Conservation (phyloP, 2,113 vertebrate species). For the Saiga tatarica region DNA sequence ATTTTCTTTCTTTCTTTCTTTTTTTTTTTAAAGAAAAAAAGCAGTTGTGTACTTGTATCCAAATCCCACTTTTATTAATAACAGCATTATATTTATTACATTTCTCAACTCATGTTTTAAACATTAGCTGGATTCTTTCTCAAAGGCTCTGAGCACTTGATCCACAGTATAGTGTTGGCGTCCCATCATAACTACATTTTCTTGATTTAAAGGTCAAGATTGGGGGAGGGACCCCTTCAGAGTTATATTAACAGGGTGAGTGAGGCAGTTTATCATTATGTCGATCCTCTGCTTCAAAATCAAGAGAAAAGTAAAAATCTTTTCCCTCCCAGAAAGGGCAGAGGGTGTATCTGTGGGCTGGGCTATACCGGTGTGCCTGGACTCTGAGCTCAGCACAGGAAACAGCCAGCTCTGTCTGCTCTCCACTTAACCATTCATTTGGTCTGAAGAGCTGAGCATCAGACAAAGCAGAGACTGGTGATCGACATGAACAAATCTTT, state of each 20-base stretch:
- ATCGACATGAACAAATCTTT: neutral
- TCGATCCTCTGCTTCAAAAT: neutral
- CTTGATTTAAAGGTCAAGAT: neutral
- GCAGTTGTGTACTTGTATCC: neutral
- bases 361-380: too few relatives aligned
- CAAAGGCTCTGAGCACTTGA: neutral
- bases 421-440: neutral
- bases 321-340: neutral
- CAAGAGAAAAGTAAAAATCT: neutral
- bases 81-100: too few relatives aligned
- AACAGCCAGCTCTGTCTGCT: too few relatives aligned
- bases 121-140: neutral
- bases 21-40: neutral
- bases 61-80: constrained; percentile 48
- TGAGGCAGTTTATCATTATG: neutral
- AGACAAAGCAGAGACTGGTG: neutral
- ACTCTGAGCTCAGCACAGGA: neutral
- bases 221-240: neutral
- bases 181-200: neutral
- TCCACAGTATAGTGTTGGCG: neutral
- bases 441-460: neutral
- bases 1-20: neutral
- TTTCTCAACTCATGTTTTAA: too few relatives aligned
- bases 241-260: neutral
- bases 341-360: neutral